These are phyloP conservation scores for Tiliacea aurago DNA, from an alignment of 2,888 invertebrate genomes.

Conservation along the genomic window DNA sequence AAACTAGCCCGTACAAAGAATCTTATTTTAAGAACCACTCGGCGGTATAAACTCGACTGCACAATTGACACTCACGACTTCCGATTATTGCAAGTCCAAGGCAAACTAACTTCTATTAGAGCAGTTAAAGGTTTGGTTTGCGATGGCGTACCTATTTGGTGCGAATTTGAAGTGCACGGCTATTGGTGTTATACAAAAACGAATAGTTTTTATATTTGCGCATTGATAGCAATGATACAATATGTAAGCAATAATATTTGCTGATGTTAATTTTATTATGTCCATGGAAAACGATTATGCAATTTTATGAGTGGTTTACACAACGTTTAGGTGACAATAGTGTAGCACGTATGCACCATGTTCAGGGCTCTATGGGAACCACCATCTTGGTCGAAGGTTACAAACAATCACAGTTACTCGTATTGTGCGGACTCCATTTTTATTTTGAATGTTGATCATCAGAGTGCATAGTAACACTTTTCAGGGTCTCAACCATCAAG, in stretches of 20 bases:
- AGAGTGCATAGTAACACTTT: not conserved
- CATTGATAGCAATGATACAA: constrained; percentile 30
- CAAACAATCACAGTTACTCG: constrained; percentile 19
- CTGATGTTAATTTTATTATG: not conserved
- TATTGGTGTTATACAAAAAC: constrained; percentile 9
- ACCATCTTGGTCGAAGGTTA: constrained; percentile 28
- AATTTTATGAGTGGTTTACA: constrained; percentile 10
- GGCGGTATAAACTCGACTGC: constrained; percentile 51
- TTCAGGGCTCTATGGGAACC: not conserved
- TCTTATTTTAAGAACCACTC: constrained; percentile 65
- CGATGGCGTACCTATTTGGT: not conserved
- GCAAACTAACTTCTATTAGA: constrained; percentile 39
- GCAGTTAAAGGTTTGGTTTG: constrained; percentile 19
- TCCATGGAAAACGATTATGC: constrained; percentile 1
- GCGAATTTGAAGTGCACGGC: constrained; percentile 38
- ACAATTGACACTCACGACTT: constrained; percentile 60
- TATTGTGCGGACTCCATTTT: constrained; percentile 13
- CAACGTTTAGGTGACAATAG: not conserved
- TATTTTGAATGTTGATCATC: not conserved
- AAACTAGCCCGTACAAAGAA: constrained; percentile 57
- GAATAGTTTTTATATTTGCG: constrained; percentile 21
- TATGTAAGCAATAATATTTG: constrained; percentile 8
- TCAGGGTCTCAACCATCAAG: not conserved
- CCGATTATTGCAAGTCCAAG: constrained; percentile 9
- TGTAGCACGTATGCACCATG: not conserved